phyloP scores from a whole-genome alignment of 2,113 vertebrate species.

The Dinomys branickii region DNA sequence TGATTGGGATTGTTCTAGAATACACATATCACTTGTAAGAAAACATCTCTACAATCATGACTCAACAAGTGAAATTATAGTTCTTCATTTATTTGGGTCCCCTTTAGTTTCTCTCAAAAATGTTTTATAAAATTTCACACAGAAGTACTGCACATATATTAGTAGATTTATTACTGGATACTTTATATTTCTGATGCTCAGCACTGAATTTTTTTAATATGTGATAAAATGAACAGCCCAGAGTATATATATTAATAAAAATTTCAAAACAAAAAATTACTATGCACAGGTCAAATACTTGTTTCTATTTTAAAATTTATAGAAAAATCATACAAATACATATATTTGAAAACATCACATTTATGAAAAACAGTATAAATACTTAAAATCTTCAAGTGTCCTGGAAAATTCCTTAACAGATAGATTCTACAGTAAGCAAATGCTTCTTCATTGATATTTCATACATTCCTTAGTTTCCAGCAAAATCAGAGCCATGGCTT shows the following conservation, averaged over 20 bases:
- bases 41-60: constrained; percentile 23
- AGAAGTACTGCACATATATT: constrained; percentile 9
- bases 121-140: constrained; percentile 1
- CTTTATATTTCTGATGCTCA: neutral
- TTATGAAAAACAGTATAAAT: constrained; percentile 20
- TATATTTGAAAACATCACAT: constrained; percentile 3
- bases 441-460: neutral
- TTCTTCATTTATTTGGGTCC: constrained; percentile 19
- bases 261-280: constrained; percentile 37
- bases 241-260: neutral
- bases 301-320: constrained; percentile 54
- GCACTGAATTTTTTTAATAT: neutral
- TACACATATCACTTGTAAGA: neutral
- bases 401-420: neutral
- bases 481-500: neutral
- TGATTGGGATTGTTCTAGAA: neutral
- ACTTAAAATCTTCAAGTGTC: neutral
- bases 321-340: constrained; percentile 46
- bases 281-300: neutral
- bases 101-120: constrained; percentile 23
- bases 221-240: neutral
- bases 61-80: constrained; percentile 40
- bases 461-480: neutral
- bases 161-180: neutral
- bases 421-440: neutral